Conservation (phyloP, 92 coral and sea anemone species). For the Bergia puertoricense region DNA sequence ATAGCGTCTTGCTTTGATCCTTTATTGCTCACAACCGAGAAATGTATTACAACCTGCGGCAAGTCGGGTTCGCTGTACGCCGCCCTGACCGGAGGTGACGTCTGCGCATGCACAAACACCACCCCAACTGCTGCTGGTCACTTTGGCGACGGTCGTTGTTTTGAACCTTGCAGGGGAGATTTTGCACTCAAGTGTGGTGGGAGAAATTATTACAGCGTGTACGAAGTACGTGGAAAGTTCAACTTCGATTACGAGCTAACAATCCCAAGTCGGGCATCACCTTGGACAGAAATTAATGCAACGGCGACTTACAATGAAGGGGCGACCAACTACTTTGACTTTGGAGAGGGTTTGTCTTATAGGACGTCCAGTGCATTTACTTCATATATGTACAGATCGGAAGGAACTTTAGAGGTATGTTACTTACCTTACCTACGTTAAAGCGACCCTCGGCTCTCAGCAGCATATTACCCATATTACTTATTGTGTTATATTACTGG, state of each 20-base stretch:
- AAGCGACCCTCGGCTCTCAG: too few relatives aligned
- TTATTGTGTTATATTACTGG: too few relatives aligned
- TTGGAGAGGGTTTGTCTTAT: constrained; percentile 17
- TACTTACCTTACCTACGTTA: not conserved
- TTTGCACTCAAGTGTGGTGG: constrained; percentile 70
- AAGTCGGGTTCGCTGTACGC: constrained; percentile 51
- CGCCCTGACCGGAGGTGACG: constrained; percentile 46
- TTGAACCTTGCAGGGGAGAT: constrained; percentile 67
- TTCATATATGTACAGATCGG: not conserved
- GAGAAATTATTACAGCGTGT: constrained; percentile 55
- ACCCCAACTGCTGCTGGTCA: constrained; percentile 38
- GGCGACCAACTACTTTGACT: constrained; percentile 7
- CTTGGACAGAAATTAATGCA: constrained; percentile 13
- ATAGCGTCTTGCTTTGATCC: constrained; percentile 29
- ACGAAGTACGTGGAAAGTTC: constrained; percentile 50
- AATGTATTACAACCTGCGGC: constrained; percentile 68
- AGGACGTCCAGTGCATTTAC: not conserved
- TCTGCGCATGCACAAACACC: constrained; percentile 62
- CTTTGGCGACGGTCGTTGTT: constrained; percentile 51
- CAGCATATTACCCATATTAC: too few relatives aligned
- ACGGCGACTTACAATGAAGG: constrained; percentile 14
- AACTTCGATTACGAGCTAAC: constrained; percentile 31
- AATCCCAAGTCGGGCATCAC: not conserved
- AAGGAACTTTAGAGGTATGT: not conserved
- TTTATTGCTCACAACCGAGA: constrained; percentile 43